Evolutionary conservation across 2,888 invertebrate genomes (phyloP), one percentile per base, ranked within the genome.

Genomic region (Eurytoma californica): DNA sequence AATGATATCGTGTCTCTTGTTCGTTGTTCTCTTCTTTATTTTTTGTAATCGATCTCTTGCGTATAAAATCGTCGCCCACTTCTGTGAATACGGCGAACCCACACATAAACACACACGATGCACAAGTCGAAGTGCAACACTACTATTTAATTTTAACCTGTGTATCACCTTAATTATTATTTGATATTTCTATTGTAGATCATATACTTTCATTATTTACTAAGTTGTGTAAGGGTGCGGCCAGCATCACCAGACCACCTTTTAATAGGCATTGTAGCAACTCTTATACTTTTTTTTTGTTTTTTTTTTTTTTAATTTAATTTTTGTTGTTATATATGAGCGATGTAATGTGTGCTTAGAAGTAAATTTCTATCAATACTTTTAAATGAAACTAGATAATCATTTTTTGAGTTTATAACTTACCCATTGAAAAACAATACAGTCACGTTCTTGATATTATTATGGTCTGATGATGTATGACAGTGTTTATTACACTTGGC

Each of bases 161-260:
- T 85, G 84, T 87, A 86, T 85, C 84, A 84, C 82, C 83, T 84
- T 84, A 82, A 84, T 82, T 83, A 86, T 88, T 86, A 87, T 88
- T 90, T 89, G 85, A 87, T 88, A 89, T 86, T 86, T 86, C 85
- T 87, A 87, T 87, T 86, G 83, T 88, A 89, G 86, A 83, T 85
- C 86, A 87, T 84, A 85, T 88, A 88, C 86, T 83, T 84, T 84
- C 85, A 88, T 86, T 85, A 87, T 87, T 24, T 86, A 85, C 84
- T 87, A 87, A 88, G 87, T 84, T 83, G 83, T 84, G 81, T 88
- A 87, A 86, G 84, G 83, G 80, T 86, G 83, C 84, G 83, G 83
- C 85, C 84, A 85, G 83, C 86, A 87, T 88, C 87, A 86, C 84
- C 86, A 85, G 86, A 86, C 83, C 83, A 72, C 30, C 16, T 61